Percentiles rank a stretch among this genome's conserved stretches.
phyloP scores from a whole-genome alignment of 2,113 vertebrate species.

The Phaethornis superciliosus region DNA sequence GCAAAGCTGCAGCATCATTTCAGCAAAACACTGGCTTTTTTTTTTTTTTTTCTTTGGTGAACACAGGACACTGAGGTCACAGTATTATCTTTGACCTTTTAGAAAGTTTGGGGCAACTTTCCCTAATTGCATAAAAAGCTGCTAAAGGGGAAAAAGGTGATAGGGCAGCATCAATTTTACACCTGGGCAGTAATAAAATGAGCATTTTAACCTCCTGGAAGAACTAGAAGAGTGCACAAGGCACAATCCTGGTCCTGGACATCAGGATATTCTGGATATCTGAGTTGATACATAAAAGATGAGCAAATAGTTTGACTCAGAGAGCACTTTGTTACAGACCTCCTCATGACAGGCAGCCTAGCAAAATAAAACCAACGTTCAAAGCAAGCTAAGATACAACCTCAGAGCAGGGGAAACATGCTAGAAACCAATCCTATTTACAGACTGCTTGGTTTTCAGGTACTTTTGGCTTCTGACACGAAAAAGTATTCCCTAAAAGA shows the following conservation, averaged over 20 bases:
- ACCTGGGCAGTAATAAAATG: not conserved
- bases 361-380: not conserved
- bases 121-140: not conserved
- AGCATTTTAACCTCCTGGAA: not conserved
- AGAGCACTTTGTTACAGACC: not conserved
- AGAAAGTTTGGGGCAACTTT: not conserved
- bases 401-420: constrained; percentile 1
- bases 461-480: constrained; percentile 12
- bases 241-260: not conserved
- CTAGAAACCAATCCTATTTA: not conserved
- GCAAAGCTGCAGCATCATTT: not conserved
- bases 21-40: not conserved
- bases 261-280: not conserved
- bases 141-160: not conserved
- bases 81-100: not conserved
- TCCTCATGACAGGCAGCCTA: not conserved
- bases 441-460: not conserved
- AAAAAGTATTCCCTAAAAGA: not conserved
- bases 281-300: not conserved
- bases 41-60: not conserved
- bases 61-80: not conserved
- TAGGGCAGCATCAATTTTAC: not conserved
- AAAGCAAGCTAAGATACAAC: not conserved
- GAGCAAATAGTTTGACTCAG: not conserved
- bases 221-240: not conserved